Conservation (phyloP, 2,113 vertebrate genomes). For the Gopherus flavomarginatus region DNA sequence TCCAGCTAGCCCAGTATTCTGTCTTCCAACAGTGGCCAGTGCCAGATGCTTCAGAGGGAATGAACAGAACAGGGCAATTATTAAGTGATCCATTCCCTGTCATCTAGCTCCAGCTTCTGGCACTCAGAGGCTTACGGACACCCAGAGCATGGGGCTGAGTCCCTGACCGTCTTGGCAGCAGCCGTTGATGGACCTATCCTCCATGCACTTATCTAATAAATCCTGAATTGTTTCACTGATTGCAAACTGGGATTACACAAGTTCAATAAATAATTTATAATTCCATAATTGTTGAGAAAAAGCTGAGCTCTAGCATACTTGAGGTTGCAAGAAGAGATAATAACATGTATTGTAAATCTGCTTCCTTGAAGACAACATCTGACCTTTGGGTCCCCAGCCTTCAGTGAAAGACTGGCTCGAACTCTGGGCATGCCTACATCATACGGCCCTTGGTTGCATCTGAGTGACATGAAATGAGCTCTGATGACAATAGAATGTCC, state of each 20-base stretch:
- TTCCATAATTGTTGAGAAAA: constrained; percentile 6
- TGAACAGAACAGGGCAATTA: too few relatives aligned
- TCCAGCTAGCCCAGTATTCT: too few relatives aligned
- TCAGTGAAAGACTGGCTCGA: background rate
- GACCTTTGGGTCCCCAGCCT: background rate
- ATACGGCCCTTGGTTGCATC: background rate
- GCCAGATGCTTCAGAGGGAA: too few relatives aligned
- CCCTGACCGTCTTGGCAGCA: too few relatives aligned
- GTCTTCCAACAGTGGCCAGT: too few relatives aligned
- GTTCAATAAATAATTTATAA: constrained; percentile 43
- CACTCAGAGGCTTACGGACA: too few relatives aligned
- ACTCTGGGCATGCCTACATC: background rate
- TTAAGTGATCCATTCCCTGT: too few relatives aligned
- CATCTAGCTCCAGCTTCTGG: too few relatives aligned
- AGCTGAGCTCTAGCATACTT: background rate
- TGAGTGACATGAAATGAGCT: background rate
- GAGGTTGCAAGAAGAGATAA: background rate
- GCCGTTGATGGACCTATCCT: too few relatives aligned
- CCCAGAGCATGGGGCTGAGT: too few relatives aligned
- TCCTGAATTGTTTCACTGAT: constrained; percentile 31
- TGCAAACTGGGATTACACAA: constrained; percentile 3
- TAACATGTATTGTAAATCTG: accelerated
- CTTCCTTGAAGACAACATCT: background rate
- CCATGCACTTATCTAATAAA: background rate
- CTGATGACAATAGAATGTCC: background rate